A percentile compares a stretch with the other conserved stretches of the same genome.
Evolutionary conservation across 2,888 invertebrate species (phyloP).

Genomic region (Xestoiulus laeticollis): DNA sequence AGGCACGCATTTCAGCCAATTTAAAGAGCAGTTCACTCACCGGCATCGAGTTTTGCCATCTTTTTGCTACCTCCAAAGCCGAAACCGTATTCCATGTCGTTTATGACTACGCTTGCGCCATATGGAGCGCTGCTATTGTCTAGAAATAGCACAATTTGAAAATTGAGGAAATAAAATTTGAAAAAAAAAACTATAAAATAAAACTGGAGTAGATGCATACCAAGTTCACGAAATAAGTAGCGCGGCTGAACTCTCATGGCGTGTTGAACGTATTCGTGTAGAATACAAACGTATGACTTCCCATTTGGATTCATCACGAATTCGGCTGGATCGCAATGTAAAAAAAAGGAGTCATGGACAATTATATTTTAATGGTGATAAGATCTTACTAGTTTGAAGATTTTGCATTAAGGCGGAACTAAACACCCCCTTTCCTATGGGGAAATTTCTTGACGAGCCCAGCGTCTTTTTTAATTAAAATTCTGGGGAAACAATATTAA

Average conservation of each 20-base stretch:
- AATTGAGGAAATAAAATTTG: too few species aligned
- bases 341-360: neutral
- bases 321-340: slow-evolving; percentile 67
- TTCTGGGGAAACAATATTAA: too few species aligned
- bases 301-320: slow-evolving; percentile 99
- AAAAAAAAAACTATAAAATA: neutral
- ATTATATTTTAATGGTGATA: neutral
- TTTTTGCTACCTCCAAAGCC: slow-evolving; percentile 96
- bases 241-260: slow-evolving; percentile 92
- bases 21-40: slow-evolving; percentile 59
- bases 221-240: slow-evolving; percentile 89
- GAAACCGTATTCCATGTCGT: slow-evolving; percentile 90
- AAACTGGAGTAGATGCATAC: slow-evolving; percentile 64
- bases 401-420: too few species aligned
- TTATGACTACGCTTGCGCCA: slow-evolving; percentile 91
- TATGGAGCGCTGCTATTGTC: slow-evolving; percentile 94
- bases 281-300: slow-evolving; percentile 92
- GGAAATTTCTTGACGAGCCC: too few species aligned
- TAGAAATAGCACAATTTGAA: slow-evolving; percentile 59
- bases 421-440: too few species aligned
- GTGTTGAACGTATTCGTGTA: slow-evolving; percentile 97
- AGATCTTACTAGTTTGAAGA: too few species aligned
- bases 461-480: too few species aligned
- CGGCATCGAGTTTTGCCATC: slow-evolving; percentile 92
- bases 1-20: too few species aligned